Evolutionary conservation across 2,797 vertebrate genomes (phyloP).

Genomic region (Dendrocincla tyrannina): DNA sequence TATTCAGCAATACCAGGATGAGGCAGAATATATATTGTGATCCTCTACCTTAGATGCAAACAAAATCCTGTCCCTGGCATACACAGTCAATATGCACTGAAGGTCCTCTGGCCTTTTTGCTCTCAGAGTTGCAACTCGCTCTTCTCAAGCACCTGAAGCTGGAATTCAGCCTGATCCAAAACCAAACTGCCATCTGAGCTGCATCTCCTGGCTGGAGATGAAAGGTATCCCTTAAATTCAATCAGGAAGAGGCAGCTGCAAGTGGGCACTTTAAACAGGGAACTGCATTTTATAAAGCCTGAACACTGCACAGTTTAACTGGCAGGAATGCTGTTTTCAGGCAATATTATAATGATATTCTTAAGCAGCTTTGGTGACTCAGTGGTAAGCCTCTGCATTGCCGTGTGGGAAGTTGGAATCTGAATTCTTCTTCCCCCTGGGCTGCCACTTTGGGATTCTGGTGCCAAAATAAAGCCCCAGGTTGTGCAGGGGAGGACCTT

Average conservation of each 20-base stretch:
- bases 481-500: conserved; percentile 37
- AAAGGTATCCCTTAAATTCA: neutral
- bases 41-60: neutral
- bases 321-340: neutral
- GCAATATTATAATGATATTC: neutral
- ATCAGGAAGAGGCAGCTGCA: neutral
- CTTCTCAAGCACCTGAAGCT: neutral
- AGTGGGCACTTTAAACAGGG: neutral
- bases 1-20: neutral
- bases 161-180: neutral
- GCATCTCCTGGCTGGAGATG: neutral
- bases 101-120: neutral
- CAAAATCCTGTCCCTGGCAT: neutral
- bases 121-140: neutral
- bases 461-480: neutral
- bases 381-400: neutral
- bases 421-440: conserved; percentile 20
- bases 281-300: neutral
- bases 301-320: neutral
- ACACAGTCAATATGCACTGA: neutral
- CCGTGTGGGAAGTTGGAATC: neutral
- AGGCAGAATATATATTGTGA: neutral
- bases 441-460: conserved; percentile 20
- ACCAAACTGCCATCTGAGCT: neutral
- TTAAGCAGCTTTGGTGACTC: conserved; percentile 32